A percentile compares a stretch with the other conserved stretches of the same genome.
Evolutionary conservation across 2,888 invertebrate species (phyloP).

Genomic region (Petrolisthes manimaculis): DNA sequence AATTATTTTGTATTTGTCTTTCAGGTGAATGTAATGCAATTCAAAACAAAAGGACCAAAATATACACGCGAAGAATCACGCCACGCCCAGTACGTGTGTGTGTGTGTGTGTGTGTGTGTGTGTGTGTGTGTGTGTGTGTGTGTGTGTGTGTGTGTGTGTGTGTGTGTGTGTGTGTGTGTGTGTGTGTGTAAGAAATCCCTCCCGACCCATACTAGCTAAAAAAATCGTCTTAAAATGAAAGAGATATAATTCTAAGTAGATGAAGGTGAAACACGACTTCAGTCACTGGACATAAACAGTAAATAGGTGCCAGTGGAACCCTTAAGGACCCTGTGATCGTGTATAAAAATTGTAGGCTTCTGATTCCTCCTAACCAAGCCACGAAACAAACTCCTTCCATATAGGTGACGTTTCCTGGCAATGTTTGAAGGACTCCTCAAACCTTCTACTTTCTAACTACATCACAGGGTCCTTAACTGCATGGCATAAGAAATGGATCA

Average conservation of each 20-base stretch:
- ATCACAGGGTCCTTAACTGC: no score
- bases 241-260: neutral
- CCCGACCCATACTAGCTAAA: neutral
- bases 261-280: no score
- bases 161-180: constrained; percentile 14
- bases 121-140: constrained; percentile 6
- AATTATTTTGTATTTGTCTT: neutral
- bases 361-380: no score
- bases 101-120: constrained; percentile 10
- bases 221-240: neutral
- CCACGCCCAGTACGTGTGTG: neutral
- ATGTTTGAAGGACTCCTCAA: no score
- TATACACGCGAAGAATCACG: neutral
- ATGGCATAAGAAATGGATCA: no score
- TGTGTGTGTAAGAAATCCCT: neutral
- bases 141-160: constrained; percentile 9
- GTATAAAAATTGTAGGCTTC: no score
- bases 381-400: no score
- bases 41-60: neutral
- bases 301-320: no score
- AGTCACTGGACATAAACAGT: no score
- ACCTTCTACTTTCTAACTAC: no score
- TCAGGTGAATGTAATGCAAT: neutral
- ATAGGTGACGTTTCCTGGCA: no score
- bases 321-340: no score